Percentiles rank a stretch among this genome's conserved stretches.
Conservation (phyloP, 2,797 vertebrate genomes). For the Crenichthys baileyi region DNA sequence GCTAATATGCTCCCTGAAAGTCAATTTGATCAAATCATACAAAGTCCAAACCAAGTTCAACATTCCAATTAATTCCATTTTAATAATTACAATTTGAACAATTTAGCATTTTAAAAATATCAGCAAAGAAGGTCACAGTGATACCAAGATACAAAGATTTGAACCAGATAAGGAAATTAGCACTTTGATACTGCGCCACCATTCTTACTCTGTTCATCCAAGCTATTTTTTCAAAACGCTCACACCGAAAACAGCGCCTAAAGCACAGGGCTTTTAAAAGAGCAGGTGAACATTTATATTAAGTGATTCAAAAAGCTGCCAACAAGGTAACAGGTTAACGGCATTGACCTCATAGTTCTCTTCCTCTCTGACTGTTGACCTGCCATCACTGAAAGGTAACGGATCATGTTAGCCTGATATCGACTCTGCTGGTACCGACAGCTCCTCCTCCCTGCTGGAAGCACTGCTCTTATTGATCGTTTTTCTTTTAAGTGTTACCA, state of each 20-base stretch:
- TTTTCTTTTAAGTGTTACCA: constrained; percentile 83
- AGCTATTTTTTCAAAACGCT: background rate
- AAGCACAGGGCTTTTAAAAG: background rate
- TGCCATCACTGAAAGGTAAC: constrained; percentile 59
- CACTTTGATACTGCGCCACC: too few relatives aligned
- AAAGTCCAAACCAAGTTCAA: too few relatives aligned
- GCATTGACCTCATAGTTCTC: constrained; percentile 59
- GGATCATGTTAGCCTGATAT: constrained; percentile 66
- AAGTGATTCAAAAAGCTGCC: constrained; percentile 25
- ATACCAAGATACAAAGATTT: background rate
- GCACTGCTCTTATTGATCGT: constrained; percentile 75
- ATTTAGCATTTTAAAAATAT: background rate
- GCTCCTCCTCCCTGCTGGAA: constrained; percentile 54
- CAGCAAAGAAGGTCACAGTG: too few relatives aligned
- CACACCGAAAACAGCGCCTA: background rate
- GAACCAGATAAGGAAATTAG: too few relatives aligned
- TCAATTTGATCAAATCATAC: too few relatives aligned
- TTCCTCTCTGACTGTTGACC: constrained; percentile 32
- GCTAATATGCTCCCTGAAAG: too few relatives aligned
- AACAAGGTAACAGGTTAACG: constrained; percentile 44
- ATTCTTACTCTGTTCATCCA: background rate
- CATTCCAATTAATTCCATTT: too few relatives aligned
- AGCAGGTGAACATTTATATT: background rate
- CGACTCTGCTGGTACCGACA: constrained; percentile 48
- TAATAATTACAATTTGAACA: background rate